These are phyloP conservation scores for Brachirus orientalis DNA, from an alignment of 2,113 vertebrate genomes.

Conservation along the genomic window DNA sequence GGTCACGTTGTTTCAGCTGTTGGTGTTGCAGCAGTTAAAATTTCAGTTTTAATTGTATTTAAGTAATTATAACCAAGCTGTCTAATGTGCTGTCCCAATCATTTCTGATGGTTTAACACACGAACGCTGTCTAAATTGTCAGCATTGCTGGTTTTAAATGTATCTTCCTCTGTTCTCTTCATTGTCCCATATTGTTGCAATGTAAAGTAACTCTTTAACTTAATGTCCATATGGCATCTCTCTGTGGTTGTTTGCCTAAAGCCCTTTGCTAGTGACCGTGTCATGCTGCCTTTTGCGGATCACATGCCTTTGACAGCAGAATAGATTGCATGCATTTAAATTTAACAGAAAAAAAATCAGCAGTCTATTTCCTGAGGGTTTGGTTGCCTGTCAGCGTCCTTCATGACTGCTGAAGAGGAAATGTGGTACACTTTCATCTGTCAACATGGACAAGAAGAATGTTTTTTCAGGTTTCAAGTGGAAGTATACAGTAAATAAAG, in stretches of 20 bases:
- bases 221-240: constrained; percentile 47
- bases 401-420: constrained; percentile 54
- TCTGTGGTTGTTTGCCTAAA: constrained; percentile 59
- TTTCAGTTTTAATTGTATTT: background rate
- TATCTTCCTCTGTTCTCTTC: constrained; percentile 13
- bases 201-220: constrained; percentile 29
- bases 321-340: constrained; percentile 77
- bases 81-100: constrained; percentile 3
- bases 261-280: constrained; percentile 71
- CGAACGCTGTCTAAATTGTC: background rate
- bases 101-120: constrained; percentile 1
- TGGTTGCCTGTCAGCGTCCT: constrained; percentile 60
- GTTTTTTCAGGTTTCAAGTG: constrained; percentile 63
- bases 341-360: constrained; percentile 59
- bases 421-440: constrained; percentile 62
- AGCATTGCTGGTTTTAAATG: constrained; percentile 26
- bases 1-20: background rate
- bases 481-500: constrained; percentile 51
- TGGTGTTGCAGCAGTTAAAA: background rate
- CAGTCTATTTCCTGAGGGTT: constrained; percentile 58
- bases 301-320: constrained; percentile 70
- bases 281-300: constrained; percentile 63
- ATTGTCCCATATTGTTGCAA: constrained; percentile 10
- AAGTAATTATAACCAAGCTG: background rate
- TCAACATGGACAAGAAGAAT: constrained; percentile 61